A percentile compares a stretch with the other conserved stretches of the same genome.
phyloP scores from a whole-genome alignment of 2,797 vertebrate genomes.

The Coregonus suidteri region DNA sequence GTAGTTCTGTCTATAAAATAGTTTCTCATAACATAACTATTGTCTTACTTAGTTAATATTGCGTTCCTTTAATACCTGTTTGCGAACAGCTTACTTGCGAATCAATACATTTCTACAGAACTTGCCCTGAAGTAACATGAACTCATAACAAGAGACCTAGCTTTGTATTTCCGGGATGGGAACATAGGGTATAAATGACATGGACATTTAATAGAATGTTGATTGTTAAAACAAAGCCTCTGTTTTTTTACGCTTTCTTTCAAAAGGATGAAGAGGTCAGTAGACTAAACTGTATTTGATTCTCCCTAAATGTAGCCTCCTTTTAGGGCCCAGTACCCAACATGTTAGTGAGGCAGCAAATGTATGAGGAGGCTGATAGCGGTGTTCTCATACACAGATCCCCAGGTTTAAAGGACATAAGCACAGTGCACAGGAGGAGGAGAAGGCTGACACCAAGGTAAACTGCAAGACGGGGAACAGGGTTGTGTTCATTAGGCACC shows the following conservation, averaged over 20 bases:
- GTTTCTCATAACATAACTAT: not conserved
- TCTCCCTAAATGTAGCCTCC: not conserved
- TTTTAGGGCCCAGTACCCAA: not conserved
- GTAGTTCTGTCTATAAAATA: not conserved
- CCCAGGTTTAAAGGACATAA: conserved; percentile 80
- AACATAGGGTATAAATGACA: not conserved
- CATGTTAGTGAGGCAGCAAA: conserved; percentile 7
- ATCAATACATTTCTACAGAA: not conserved
- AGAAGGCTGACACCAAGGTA: conserved; percentile 65
- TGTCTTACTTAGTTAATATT: not conserved
- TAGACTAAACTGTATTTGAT: conserved; percentile 1
- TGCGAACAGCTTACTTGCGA: not conserved
- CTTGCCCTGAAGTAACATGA: not conserved
- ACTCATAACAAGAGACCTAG: not conserved
- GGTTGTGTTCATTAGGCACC: not conserved
- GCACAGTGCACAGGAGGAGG: conserved; percentile 67
- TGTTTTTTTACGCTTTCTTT: conserved; percentile 28
- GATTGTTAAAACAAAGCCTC: not conserved
- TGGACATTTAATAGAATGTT: not conserved
- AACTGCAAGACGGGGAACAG: conserved; percentile 28
- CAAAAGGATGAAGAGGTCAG: conserved; percentile 43
- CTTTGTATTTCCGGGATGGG: not conserved
- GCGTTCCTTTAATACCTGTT: not conserved
- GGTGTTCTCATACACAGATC: conserved; percentile 79
- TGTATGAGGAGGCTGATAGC: conserved; percentile 40